Evolutionary conservation across 2,797 vertebrate genomes (phyloP).

Genomic region (Lepus oiostolus): DNA sequence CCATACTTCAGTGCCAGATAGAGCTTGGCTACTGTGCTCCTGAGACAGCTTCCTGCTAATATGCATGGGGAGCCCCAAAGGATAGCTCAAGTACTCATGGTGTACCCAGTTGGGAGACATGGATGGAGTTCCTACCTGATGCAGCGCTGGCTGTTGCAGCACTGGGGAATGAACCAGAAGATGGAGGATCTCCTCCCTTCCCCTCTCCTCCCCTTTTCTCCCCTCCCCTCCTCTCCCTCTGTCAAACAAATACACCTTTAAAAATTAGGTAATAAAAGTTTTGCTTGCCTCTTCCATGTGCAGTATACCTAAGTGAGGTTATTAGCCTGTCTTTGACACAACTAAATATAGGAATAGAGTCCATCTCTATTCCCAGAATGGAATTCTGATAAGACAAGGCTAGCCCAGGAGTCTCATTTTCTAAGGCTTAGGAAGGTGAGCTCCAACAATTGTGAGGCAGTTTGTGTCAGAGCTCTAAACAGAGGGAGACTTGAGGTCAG

Average conservation of each 20-base stretch:
- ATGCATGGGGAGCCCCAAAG: no score
- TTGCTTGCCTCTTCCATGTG: neutral
- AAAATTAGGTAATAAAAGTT: neutral
- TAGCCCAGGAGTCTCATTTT: neutral
- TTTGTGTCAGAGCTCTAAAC: neutral
- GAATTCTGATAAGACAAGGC: neutral
- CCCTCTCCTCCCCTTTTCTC: no score
- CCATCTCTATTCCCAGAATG: neutral
- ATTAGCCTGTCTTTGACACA: neutral
- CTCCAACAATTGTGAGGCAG: neutral
- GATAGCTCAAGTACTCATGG: no score
- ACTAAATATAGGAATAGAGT: neutral
- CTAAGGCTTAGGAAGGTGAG: neutral
- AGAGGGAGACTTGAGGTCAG: neutral
- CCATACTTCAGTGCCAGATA: no score
- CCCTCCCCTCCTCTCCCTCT: no score
- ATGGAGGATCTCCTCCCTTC: no score
- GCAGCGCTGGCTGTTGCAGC: no score
- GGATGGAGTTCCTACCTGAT: no score
- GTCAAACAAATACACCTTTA: neutral
- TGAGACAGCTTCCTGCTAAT: no score
- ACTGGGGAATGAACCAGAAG: no score
- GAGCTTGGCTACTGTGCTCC: no score
- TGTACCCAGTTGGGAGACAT: no score
- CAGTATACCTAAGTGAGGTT: neutral